Evolutionary conservation across 2,113 vertebrate genomes (phyloP).

Genomic region (Nothoprocta perdicaria): DNA sequence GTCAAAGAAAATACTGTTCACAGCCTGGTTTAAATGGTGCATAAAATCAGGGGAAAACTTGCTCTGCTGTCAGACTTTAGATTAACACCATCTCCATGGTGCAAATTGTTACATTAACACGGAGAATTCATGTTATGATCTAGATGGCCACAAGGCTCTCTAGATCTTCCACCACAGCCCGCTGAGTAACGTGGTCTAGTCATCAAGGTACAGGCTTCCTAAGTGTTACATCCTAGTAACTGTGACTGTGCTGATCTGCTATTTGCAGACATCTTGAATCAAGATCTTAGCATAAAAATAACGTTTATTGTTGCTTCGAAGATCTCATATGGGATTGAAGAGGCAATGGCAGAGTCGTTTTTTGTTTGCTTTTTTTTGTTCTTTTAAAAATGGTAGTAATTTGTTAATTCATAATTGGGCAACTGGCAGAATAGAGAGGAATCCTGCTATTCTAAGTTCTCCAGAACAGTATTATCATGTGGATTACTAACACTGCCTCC

Average conservation of each 20-base stretch:
- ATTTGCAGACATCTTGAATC: background rate
- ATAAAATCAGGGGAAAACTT: background rate
- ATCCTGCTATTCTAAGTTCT: background rate
- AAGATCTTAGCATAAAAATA: background rate
- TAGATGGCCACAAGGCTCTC: background rate
- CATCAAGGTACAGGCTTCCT: background rate
- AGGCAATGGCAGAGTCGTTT: background rate
- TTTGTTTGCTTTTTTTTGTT: background rate
- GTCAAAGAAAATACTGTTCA: background rate
- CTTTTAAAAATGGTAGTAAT: background rate
- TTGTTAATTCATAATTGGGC: background rate
- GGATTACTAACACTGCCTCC: background rate
- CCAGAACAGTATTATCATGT: background rate
- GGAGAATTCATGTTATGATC: background rate
- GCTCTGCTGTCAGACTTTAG: background rate
- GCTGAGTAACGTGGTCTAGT: background rate
- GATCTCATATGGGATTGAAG: background rate
- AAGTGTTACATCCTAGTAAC: background rate
- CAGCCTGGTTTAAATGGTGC: background rate
- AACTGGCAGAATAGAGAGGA: background rate
- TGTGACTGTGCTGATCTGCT: background rate
- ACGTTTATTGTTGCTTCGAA: background rate
- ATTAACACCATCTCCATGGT: background rate
- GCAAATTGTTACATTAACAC: background rate
- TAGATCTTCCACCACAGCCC: background rate